Evolutionary conservation across 2,888 invertebrate species (phyloP).

Genomic region (Teleogryllus oceanicus): DNA sequence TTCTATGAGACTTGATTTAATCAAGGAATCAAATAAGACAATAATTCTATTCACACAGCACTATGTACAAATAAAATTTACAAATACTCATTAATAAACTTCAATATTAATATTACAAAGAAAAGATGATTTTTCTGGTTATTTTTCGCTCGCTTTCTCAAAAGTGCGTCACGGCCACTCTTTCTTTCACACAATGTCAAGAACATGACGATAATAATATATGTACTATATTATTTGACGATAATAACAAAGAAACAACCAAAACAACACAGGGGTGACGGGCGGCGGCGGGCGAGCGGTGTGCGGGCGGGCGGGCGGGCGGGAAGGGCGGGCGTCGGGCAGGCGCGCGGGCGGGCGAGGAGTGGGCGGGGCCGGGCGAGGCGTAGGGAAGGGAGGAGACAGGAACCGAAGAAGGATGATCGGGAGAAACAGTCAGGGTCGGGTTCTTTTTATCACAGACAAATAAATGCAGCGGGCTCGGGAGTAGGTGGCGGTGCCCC

Average conservation of each 20-base stretch:
- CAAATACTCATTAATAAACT: conserved; percentile 37
- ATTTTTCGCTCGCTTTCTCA: neutral
- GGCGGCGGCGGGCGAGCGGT: too few relatives aligned
- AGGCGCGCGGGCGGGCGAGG: too few relatives aligned
- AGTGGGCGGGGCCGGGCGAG: too few relatives aligned
- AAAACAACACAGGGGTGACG: conserved; percentile 23
- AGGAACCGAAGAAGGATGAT: neutral
- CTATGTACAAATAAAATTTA: conserved; percentile 52
- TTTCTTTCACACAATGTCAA: conserved; percentile 25
- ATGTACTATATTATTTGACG: conserved; percentile 25
- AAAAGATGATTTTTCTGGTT: conserved; percentile 4
- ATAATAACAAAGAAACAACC: conserved; percentile 27
- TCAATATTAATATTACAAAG: conserved; percentile 29
- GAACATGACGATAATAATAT: conserved; percentile 34
- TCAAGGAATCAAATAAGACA: conserved; percentile 52
- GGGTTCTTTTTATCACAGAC: conserved; percentile 35
- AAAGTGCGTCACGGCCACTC: neutral
- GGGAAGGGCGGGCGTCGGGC: too few relatives aligned
- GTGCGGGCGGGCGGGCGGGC: too few relatives aligned
- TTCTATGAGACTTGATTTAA: conserved; percentile 48
- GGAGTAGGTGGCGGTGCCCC: neutral
- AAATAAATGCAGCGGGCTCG: conserved; percentile 33
- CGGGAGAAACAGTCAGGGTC: neutral
- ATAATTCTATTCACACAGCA: conserved; percentile 53
- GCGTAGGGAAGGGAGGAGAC: neutral